Percentiles rank a stretch among this genome's conserved stretches.
phyloP scores from a whole-genome alignment of 30 jellyfish, hydroid and myxozoan species.

The Hydra vulgaris region DNA sequence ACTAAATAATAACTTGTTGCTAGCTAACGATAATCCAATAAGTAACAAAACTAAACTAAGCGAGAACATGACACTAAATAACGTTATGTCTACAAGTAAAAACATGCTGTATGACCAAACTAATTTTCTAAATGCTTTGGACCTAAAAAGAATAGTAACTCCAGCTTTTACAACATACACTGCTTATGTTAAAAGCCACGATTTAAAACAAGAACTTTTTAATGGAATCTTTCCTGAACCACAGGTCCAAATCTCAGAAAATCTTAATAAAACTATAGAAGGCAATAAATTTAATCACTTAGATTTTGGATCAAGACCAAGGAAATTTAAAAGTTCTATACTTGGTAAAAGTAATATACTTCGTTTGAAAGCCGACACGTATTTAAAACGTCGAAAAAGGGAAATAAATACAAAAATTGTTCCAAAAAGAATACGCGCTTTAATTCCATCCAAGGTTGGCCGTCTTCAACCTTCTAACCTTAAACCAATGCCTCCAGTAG shows the following conservation, averaged over 20 bases:
- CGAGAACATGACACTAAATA: too few relatives aligned
- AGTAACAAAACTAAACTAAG: too few relatives aligned
- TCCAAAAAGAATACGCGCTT: not conserved
- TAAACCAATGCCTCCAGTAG: slow-evolving; percentile 38
- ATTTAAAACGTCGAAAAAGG: not conserved
- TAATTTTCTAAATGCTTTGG: not conserved
- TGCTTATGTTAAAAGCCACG: not conserved
- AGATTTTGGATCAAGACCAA: not conserved
- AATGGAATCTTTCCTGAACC: slow-evolving; percentile 23
- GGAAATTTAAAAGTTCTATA: not conserved
- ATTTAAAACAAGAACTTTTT: slow-evolving; percentile 7
- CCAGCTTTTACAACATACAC: not conserved
- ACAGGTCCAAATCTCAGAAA: not conserved
- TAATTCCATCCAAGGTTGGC: slow-evolving; percentile 27
- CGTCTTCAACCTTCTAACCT: slow-evolving; percentile 30
- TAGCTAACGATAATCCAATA: too few relatives aligned
- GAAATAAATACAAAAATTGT: not conserved
- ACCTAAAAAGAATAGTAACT: not conserved
- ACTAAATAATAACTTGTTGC: too few relatives aligned
- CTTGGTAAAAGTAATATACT: not conserved
- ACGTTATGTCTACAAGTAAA: too few relatives aligned
- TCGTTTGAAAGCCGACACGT: not conserved
- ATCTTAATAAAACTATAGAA: not conserved
- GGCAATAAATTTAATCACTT: not conserved
- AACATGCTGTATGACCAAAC: too few relatives aligned